Evolutionary conservation across 2,113 vertebrate genomes (phyloP).

Genomic region (Saccopteryx leptura): DNA sequence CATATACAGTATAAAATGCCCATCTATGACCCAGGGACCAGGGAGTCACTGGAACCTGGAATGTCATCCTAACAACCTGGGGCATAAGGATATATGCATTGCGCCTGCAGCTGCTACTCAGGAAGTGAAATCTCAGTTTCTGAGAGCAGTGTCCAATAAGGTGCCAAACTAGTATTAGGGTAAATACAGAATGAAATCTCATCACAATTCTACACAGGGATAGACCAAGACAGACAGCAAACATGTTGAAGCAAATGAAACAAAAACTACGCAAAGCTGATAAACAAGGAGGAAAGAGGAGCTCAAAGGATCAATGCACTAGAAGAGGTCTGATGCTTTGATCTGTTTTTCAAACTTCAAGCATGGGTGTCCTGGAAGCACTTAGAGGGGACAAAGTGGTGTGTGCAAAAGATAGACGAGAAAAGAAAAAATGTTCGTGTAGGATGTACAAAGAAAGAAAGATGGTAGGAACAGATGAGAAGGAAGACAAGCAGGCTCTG

Average conservation of each 20-base stretch:
- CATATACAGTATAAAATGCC: not conserved
- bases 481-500: slow-evolving; percentile 5
- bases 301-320: not conserved
- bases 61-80: not conserved
- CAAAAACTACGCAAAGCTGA: not conserved
- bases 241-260: not conserved
- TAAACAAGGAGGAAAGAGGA: not conserved
- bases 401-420: not conserved
- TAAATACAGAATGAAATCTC: not conserved
- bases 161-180: not conserved
- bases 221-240: not conserved
- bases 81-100: not conserved
- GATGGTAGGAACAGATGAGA: not conserved
- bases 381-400: not conserved
- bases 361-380: not conserved
- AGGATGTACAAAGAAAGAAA: not conserved
- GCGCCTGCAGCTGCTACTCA: not conserved
- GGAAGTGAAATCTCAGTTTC: not conserved
- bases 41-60: not conserved
- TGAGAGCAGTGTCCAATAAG: not conserved
- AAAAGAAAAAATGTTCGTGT: not conserved
- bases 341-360: not conserved
- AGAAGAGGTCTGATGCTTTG: not conserved
- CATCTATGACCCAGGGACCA: not conserved
- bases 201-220: not conserved